Percentiles rank a stretch among this genome's conserved stretches.
Evolutionary conservation across 2,113 vertebrate genomes (phyloP).

Genomic region (Callocephalon fimbriatum): DNA sequence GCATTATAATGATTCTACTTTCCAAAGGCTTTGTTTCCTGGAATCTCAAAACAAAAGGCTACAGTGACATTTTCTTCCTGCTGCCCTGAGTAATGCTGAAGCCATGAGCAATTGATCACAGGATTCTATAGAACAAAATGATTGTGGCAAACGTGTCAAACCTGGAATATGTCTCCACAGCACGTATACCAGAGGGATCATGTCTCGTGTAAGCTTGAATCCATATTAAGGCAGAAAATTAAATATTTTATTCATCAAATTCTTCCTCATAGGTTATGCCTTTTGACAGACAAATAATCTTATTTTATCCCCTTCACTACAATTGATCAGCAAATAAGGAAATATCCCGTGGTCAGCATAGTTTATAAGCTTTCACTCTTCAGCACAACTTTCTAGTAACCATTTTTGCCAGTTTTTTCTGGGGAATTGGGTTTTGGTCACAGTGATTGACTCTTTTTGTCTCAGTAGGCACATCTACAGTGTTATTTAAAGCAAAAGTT

Average conservation of each 20-base stretch:
- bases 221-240: background rate
- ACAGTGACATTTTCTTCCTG: slow-evolving; percentile 11
- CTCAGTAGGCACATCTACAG: background rate
- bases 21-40: background rate
- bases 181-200: background rate
- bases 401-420: background rate
- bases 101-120: background rate
- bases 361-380: background rate
- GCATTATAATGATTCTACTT: background rate
- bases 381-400: background rate
- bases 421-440: background rate
- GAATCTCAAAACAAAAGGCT: background rate
- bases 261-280: background rate
- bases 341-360: background rate
- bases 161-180: background rate
- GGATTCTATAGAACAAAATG: background rate
- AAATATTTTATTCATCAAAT: background rate
- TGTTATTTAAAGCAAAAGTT: background rate
- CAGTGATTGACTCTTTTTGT: background rate
- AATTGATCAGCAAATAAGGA: background rate
- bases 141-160: background rate
- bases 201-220: background rate
- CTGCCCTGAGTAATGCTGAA: background rate
- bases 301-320: background rate
- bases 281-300: background rate